Evolutionary conservation across 2,797 vertebrate species (phyloP).

Genomic region (Falco concolor): DNA sequence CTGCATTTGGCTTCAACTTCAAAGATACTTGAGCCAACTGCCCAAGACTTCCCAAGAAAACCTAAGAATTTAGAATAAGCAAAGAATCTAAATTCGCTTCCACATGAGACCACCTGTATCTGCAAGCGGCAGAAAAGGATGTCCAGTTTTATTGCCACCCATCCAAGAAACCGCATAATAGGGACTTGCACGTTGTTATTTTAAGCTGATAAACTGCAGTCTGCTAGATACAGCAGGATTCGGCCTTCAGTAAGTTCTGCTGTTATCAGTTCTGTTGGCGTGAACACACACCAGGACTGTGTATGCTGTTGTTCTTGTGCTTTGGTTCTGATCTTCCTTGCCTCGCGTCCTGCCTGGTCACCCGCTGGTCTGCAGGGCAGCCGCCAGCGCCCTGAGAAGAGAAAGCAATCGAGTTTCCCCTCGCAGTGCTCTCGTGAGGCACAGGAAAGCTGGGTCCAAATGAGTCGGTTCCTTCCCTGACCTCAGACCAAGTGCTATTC

Average conservation of each 20-base stretch:
- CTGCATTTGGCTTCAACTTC: not conserved
- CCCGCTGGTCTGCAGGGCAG: not conserved
- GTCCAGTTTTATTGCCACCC: not conserved
- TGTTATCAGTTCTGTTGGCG: not conserved
- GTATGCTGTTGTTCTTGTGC: not conserved
- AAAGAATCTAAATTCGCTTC: not conserved
- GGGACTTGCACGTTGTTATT: not conserved
- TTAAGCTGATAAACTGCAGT: not conserved
- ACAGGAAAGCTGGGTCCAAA: not conserved
- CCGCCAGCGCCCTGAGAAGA: rapidly evolving
- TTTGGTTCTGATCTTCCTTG: not conserved
- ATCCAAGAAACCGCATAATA: not conserved
- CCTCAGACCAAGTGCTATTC: not conserved
- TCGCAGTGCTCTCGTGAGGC: not conserved
- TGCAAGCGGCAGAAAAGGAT: not conserved
- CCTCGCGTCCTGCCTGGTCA: not conserved
- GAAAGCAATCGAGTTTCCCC: not conserved
- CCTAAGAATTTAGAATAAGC: not conserved
- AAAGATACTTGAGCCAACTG: not conserved
- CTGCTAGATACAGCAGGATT: not conserved
- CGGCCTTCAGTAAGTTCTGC: not conserved
- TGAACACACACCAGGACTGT: rapidly evolving
- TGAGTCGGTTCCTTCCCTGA: not conserved
- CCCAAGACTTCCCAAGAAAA: not conserved
- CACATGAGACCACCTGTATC: not conserved